These are phyloP conservation scores for Stegostoma tigrinum DNA, from an alignment of 2,113 vertebrate species.

Conservation along the genomic window DNA sequence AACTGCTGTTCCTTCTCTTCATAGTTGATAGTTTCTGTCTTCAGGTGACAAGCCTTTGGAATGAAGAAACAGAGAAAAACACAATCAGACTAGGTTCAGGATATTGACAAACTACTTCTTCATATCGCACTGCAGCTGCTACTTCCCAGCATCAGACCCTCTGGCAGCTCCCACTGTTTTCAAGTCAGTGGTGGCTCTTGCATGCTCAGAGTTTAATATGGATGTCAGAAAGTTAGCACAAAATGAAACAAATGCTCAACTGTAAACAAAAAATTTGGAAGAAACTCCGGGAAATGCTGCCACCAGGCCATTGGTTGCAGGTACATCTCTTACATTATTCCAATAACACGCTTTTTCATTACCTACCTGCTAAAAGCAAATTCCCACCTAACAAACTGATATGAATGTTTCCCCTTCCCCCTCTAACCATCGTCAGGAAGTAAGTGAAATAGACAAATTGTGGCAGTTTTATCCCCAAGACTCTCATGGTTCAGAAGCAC, in stretches of 20 bases:
- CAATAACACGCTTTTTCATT: not conserved
- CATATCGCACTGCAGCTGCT: not conserved
- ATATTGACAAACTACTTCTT: not conserved
- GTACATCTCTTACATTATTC: not conserved
- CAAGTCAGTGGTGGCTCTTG: no score
- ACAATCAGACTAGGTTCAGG: not conserved
- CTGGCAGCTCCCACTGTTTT: not conserved
- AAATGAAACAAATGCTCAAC: not conserved
- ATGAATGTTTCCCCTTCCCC: not conserved
- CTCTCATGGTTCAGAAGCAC: not conserved
- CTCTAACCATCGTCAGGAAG: not conserved
- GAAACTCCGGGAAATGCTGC: not conserved
- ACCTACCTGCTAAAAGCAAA: not conserved
- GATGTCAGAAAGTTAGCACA: not conserved
- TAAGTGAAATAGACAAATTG: not conserved
- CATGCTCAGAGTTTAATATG: not conserved
- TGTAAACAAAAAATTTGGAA: not conserved
- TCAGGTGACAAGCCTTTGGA: slow-evolving; percentile 78
- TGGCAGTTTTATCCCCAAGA: not conserved
- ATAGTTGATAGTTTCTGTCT: slow-evolving; percentile 83
- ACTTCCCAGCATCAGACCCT: not conserved
- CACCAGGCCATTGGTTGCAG: not conserved
- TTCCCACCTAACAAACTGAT: not conserved
- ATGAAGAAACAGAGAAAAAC: not conserved
- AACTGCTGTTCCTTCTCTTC: slow-evolving; percentile 95